Percentiles rank a stretch among this genome's conserved stretches.
Conservation (phyloP, 2,797 vertebrate species). For the Trematomus bernacchii region DNA sequence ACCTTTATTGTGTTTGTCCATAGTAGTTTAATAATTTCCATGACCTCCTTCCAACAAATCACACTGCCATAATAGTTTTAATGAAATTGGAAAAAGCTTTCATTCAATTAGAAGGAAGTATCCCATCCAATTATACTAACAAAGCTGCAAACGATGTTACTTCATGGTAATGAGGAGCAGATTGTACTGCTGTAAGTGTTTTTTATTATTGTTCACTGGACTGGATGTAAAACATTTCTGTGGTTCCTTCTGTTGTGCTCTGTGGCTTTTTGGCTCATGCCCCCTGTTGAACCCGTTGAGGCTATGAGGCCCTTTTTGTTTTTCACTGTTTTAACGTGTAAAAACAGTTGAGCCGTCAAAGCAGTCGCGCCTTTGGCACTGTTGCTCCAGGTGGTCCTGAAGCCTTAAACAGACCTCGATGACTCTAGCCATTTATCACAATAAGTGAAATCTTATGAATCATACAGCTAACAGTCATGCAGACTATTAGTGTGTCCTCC, state of each 20-base stretch:
- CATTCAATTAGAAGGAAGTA: slow-evolving; percentile 11
- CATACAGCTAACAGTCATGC: slow-evolving; percentile 35
- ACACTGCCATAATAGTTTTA: slow-evolving; percentile 6
- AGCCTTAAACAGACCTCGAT: slow-evolving; percentile 58
- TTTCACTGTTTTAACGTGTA: slow-evolving; percentile 67
- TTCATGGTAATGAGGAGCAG: neutral
- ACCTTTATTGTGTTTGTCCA: neutral
- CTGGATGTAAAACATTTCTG: slow-evolving; percentile 51
- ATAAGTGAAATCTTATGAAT: slow-evolving; percentile 54
- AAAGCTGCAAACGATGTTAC: neutral
- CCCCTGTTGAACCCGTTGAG: slow-evolving; percentile 44
- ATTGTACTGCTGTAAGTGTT: neutral
- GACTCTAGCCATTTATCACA: slow-evolving; percentile 70
- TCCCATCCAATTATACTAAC: slow-evolving; percentile 15
- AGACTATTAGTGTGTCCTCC: slow-evolving; percentile 28
- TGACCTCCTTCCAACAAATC: slow-evolving; percentile 18
- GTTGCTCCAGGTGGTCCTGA: slow-evolving; percentile 48
- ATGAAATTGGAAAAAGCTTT: slow-evolving; percentile 23
- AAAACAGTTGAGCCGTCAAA: slow-evolving; percentile 65
- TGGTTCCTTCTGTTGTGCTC: slow-evolving; percentile 50
- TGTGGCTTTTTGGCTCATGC: slow-evolving; percentile 46
- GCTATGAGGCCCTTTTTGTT: slow-evolving; percentile 57
- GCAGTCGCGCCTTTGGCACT: slow-evolving; percentile 44
- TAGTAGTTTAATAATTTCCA: slow-evolving; percentile 16
- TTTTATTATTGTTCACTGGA: slow-evolving; percentile 11